These are phyloP conservation scores for Psittacula derbiana DNA, from an alignment of 2,797 vertebrate species.

Conservation along the genomic window DNA sequence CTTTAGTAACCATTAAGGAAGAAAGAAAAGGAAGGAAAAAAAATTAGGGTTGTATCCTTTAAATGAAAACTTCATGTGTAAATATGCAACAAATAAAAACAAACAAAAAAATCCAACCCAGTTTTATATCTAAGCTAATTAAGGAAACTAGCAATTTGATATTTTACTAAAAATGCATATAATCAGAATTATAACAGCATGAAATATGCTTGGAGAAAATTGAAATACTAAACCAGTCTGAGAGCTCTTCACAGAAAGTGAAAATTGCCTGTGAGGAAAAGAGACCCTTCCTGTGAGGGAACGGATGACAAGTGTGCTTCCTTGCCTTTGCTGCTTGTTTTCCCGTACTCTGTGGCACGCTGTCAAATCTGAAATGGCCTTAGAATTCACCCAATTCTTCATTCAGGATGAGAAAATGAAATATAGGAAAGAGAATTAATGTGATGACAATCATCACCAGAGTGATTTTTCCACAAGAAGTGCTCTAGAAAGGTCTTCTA, in stretches of 20 bases:
- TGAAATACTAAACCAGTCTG: conserved; percentile 1
- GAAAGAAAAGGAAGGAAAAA: conserved; percentile 4
- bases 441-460: not conserved
- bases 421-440: not conserved
- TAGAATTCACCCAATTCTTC: not conserved
- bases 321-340: conserved; percentile 13
- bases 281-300: not conserved
- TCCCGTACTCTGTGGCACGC: not conserved
- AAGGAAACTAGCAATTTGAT: conserved; percentile 63
- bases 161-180: conserved; percentile 61
- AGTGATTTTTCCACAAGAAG: not conserved
- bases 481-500: not conserved
- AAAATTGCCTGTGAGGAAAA: conserved; percentile 38
- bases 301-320: not conserved
- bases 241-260: not conserved
- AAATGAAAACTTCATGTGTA: conserved; percentile 50
- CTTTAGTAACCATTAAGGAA: not conserved
- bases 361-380: not conserved
- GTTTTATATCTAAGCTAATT: conserved; percentile 62
- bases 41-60: conserved; percentile 27
- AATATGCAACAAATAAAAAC: not conserved
- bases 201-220: conserved; percentile 48
- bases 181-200: conserved; percentile 55
- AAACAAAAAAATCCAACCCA: not conserved
- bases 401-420: conserved; percentile 1